Conservation (phyloP, 2,888 invertebrate species). For the Xestia c-nigrum region DNA sequence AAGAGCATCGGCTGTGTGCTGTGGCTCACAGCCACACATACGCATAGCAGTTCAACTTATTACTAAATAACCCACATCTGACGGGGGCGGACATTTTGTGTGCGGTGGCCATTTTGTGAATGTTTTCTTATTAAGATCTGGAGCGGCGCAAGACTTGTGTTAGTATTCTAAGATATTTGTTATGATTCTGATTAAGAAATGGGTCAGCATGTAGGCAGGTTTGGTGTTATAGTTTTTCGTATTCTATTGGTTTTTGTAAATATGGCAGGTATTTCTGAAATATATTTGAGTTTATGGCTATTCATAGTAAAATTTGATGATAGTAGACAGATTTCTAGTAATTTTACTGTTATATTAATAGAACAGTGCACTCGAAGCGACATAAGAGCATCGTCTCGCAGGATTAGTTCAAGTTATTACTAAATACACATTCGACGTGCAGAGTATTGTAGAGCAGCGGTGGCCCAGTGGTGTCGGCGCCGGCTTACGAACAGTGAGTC, state of each 20-base stretch:
- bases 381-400: neutral
- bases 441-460: neutral
- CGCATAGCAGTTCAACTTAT: slow-evolving; percentile 2
- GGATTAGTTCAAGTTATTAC: neutral
- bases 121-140: too few species aligned
- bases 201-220: neutral
- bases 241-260: neutral
- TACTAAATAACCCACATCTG: neutral
- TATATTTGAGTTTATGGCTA: neutral
- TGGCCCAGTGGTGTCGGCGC: too few species aligned
- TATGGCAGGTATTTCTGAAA: neutral
- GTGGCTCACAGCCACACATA: too few species aligned
- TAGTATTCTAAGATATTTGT: neutral
- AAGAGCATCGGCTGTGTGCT: neutral
- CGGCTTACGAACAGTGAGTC: too few species aligned
- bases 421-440: neutral
- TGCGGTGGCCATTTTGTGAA: neutral
- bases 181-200: neutral
- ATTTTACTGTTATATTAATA: neutral
- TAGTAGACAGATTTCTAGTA: neutral
- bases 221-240: neutral
- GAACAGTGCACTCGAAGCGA: neutral
- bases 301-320: neutral
- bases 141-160: neutral
- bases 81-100: too few species aligned